Conservation (phyloP, 2,888 invertebrate genomes). For the Hypomecis atomaria region DNA sequence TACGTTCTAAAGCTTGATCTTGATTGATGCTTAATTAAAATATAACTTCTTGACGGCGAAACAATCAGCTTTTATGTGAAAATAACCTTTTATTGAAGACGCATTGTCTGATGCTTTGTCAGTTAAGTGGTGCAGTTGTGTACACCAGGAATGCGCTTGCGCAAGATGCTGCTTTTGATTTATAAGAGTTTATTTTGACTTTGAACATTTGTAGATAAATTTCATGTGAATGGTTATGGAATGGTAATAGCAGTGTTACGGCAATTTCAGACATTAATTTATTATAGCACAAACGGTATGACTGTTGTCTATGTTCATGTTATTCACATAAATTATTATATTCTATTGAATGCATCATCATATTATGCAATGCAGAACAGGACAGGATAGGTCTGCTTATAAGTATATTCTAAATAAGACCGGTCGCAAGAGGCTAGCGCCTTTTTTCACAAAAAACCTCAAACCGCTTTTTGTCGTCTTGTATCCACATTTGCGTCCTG, state of each 20-base stretch:
- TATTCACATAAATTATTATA: neutral
- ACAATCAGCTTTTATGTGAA: slow-evolving; percentile 34
- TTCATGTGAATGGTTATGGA: neutral
- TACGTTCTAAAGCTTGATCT: slow-evolving; percentile 53
- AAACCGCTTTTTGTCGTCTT: too few relatives aligned
- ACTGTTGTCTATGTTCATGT: neutral
- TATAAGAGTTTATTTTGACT: neutral
- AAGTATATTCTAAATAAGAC: too few relatives aligned
- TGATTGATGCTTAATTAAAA: slow-evolving; percentile 61
- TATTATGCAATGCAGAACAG: too few relatives aligned
- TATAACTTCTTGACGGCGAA: slow-evolving; percentile 30
- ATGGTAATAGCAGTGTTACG: neutral
- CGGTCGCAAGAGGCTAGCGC: too few relatives aligned
- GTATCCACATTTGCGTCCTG: too few relatives aligned
- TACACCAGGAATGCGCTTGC: slow-evolving; percentile 22
- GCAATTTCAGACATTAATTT: neutral
- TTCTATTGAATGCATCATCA: too few relatives aligned
- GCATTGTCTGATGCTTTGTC: slow-evolving; percentile 29
- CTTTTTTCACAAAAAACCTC: too few relatives aligned
- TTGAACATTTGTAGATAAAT: neutral
- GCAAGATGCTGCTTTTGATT: slow-evolving; percentile 16
- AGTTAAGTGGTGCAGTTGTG: slow-evolving; percentile 17
- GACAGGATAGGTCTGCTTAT: too few relatives aligned
- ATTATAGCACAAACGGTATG: neutral
- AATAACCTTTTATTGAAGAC: slow-evolving; percentile 32